Base-by-base conservation (phyloP, 2,113 vertebrate species). In the Megaptera novaeangliae region DNA sequence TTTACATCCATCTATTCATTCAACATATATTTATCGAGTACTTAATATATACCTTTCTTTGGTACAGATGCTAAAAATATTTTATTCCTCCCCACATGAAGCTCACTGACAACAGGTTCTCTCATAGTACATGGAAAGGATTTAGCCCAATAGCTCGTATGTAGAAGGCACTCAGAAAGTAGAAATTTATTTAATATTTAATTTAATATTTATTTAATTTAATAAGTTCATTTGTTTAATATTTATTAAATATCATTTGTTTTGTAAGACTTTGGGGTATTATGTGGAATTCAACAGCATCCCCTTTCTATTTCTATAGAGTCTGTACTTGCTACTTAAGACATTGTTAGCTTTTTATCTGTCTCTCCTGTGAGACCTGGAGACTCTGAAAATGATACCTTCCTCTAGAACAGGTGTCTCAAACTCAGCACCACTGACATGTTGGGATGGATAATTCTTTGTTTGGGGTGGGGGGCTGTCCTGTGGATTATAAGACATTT, bases 391-490 rank as follows among this genome's bases (percentile, higher is more conserved):
- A 2, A 34, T 91, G 21, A 29, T 39, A 31, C 9, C 4, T 21
- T 31, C 12, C 4, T 41, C 29, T 46, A 68, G 36, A 69, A 39
- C 1, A 17, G 18, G 10, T 1, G 2, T 77, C 31, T 77, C 36
- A 88, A 69, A 63, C 44, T 80, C 5, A 59, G 36, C 11, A 77
- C 25, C 11, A 27, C 3, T 52, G 14, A 52, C 8, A 17, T 57
- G 78, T 72, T 34, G 29, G 18, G 1, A 68, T 71, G 2, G 6
- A 31, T 57, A 72, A 31, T 25, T 71, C 29, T 88, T 93, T 87
- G 8, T 64, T 75, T 25, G 5, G 15, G 21, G 41, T 8, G 0
- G 4, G 8, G 4, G 0, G 0, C 27, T 87, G 34, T 46, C 34
- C 5, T 55, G 7, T 49, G 20, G 7, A 71, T 69, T 69, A 6